Evolutionary conservation across 2,888 invertebrate genomes (phyloP).

Genomic region (Rutpela maculata): DNA sequence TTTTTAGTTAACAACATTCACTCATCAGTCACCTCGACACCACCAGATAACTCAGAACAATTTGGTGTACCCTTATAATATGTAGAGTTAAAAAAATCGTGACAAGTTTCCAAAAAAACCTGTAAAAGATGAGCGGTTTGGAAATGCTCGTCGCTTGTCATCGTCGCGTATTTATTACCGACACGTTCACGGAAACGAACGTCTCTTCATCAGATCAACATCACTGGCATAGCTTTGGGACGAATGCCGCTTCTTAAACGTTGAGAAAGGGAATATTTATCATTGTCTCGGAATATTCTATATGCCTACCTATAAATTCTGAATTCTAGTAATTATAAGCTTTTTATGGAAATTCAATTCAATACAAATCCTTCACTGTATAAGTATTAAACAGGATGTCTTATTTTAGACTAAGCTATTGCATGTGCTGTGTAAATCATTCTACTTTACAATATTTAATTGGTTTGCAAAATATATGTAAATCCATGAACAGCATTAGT

Average conservation of each 20-base stretch:
- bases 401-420: no score
- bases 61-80: constrained; percentile 26
- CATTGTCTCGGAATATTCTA: background rate
- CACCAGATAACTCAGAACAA: constrained; percentile 30
- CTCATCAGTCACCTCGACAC: constrained; percentile 34
- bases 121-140: constrained; percentile 35
- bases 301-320: background rate
- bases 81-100: constrained; percentile 33
- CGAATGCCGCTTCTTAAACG: background rate
- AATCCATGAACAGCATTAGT: no score
- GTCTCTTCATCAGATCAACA: constrained; percentile 28
- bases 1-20: constrained; percentile 30
- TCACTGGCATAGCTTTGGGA: constrained; percentile 7
- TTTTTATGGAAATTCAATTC: no score
- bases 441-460: no score
- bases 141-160: constrained; percentile 32
- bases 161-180: constrained; percentile 41
- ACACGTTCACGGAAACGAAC: constrained; percentile 37
- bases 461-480: no score
- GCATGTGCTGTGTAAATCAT: no score
- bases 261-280: background rate
- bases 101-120: constrained; percentile 35
- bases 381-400: no score
- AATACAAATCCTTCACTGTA: no score
- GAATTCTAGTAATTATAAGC: no score